Conservation (phyloP, 2,113 vertebrate genomes). For the Suricata suricatta region DNA sequence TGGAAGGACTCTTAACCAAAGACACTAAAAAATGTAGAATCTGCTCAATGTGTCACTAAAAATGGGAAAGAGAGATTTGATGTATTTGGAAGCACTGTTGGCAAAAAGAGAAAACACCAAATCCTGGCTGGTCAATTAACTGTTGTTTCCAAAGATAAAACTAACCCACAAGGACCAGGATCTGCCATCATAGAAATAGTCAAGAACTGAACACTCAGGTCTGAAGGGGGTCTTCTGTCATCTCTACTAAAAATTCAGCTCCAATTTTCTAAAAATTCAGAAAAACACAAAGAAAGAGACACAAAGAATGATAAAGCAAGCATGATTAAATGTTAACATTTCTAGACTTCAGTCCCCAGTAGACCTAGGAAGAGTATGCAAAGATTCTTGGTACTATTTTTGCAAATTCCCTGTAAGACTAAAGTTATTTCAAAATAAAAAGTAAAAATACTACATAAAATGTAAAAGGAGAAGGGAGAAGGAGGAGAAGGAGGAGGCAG, state of each 20-base stretch:
- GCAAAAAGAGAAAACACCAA: background rate
- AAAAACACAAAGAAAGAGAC: background rate
- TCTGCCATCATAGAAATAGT: background rate
- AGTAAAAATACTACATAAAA: background rate
- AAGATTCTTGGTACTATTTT: background rate
- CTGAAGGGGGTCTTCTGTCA: background rate
- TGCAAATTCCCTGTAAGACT: background rate
- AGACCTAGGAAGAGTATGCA: background rate
- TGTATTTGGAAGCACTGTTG: background rate
- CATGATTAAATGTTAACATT: background rate
- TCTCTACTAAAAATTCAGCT: conserved; percentile 4
- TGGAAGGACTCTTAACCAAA: background rate
- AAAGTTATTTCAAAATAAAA: conserved; percentile 19
- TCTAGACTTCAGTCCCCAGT: background rate
- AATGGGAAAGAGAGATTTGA: background rate
- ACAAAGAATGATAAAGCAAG: background rate
- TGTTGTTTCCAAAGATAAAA: conserved; percentile 12
- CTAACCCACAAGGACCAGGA: background rate
- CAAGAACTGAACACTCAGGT: background rate
- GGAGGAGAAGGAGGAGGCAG: background rate
- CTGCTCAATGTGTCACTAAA: background rate
- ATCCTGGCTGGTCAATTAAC: background rate
- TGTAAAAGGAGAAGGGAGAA: background rate
- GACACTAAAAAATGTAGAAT: background rate
- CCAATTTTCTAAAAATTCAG: background rate